These are phyloP conservation scores for Drosophila miranda DNA, from an alignment of 1,140 invertebrate species.

Conservation along the genomic window DNA sequence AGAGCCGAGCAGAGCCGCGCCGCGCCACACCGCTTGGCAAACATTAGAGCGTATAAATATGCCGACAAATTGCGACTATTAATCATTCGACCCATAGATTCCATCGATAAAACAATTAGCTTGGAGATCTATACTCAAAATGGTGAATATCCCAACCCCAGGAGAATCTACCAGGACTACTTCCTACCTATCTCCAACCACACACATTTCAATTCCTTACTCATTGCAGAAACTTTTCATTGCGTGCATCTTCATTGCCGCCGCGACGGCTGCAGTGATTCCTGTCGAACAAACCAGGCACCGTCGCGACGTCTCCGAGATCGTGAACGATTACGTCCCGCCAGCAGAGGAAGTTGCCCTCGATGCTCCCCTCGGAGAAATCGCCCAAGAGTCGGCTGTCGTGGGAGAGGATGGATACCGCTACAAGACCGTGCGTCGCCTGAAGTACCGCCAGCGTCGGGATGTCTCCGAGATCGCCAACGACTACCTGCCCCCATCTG, in stretches of 20 bases:
- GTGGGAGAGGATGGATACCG: slow-evolving; percentile 54
- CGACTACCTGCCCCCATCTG: slow-evolving; percentile 59
- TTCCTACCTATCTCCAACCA: not conserved
- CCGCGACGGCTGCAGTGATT: slow-evolving; percentile 80
- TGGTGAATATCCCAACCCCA: slow-evolving; percentile 57
- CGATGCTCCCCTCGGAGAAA: slow-evolving; percentile 27
- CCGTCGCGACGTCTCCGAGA: slow-evolving; percentile 73
- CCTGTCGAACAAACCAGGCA: slow-evolving; percentile 78
- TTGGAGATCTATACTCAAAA: slow-evolving; percentile 72
- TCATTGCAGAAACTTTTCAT: slow-evolving; percentile 69
- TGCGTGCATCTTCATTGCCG: slow-evolving; percentile 75
- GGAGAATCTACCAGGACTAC: slow-evolving; percentile 26
- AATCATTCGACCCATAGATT: slow-evolving; percentile 80
- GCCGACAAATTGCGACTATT: slow-evolving; percentile 77
- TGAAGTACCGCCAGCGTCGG: slow-evolving; percentile 58
- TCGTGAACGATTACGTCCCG: slow-evolving; percentile 67
- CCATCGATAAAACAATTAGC: slow-evolving; percentile 74
- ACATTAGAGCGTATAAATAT: slow-evolving; percentile 78
- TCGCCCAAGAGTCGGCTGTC: slow-evolving; percentile 52
- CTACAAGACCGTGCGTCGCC: slow-evolving; percentile 58
- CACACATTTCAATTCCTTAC: not conserved
- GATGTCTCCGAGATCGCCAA: slow-evolving; percentile 61
- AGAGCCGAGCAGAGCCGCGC: slow-evolving; percentile 6
- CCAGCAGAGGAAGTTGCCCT: slow-evolving; percentile 56
- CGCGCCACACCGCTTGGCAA: slow-evolving; percentile 45